These are phyloP conservation scores for Drepanosiphum platanoidis DNA, from an alignment of 2,888 invertebrate species.

Conservation along the genomic window DNA sequence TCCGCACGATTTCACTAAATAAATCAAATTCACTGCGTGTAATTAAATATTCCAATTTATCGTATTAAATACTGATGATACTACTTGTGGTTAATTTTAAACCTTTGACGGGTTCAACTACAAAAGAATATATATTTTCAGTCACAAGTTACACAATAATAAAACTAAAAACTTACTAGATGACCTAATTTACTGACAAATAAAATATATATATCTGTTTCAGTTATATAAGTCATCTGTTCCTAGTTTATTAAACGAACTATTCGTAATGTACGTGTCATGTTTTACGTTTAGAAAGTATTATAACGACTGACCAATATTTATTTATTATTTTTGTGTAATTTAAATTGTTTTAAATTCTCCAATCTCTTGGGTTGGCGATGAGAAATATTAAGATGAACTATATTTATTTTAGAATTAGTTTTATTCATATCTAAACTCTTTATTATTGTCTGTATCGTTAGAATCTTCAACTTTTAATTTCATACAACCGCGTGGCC, in stretches of 20 bases:
- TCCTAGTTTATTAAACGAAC: background rate
- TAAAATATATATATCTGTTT: background rate
- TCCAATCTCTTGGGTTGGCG: no score
- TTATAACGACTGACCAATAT: background rate
- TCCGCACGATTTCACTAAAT: background rate
- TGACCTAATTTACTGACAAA: background rate
- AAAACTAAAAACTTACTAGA: background rate
- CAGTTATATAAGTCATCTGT: background rate
- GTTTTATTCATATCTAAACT: background rate
- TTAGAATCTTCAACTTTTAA: background rate
- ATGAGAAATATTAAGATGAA: no score
- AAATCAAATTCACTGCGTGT: background rate
- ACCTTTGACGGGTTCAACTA: background rate
- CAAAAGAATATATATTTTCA: background rate
- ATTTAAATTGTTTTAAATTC: background rate
- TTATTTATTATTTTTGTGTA: background rate
- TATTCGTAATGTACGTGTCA: constrained; percentile 8
- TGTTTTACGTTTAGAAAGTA: constrained; percentile 32
- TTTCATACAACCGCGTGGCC: background rate
- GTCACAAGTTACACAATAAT: background rate
- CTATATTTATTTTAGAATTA: no score
- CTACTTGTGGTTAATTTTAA: background rate
- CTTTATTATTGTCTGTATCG: background rate
- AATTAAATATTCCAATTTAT: background rate
- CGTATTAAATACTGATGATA: background rate